Evolutionary conservation across 2,113 vertebrate genomes (phyloP), one percentile per base, ranked within the genome.

Genomic region (Bothrops jararaca): DNA sequence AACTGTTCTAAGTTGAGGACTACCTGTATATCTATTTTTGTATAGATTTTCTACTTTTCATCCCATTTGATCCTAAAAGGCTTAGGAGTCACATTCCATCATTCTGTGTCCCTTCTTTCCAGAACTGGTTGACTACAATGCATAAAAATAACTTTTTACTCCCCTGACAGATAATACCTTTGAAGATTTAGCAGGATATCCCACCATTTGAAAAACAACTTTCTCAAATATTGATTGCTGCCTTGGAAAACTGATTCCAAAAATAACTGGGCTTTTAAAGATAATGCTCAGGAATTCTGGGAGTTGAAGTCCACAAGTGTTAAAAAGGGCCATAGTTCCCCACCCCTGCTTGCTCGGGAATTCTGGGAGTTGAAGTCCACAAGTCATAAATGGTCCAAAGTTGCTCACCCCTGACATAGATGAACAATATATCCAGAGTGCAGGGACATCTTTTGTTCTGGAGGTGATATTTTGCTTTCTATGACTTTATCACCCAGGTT

Each of bases 131-230:
- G 45, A 93, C 18, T 7, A 12, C 24, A 48, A 56, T 58, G 58
- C 85, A 93, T 9, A 52, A 92, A 50, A 92, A 90, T 56, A 85
- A 9, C 86, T 45, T 52, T 56, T 0, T 88, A 54, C 98, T 97
- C 96, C 99, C 99, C 98, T 99, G 97, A 98, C 98, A 95, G 98
- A 97, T 94, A 98, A 93, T 94, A 99, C 97, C 95, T 98, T 98
- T 96, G 98, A 99, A 95, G 99, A 99, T 94, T 97, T 97, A 58
- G 97, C 96, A 91, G 93, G 94, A 96, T 99, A 99, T 29, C 96
- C 97, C 3, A 98, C 98, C 94, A 99, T 98, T 69, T 97, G 97
- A 90, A 95, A 94, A 54, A 94, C 85, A 60, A 96, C 98, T 95
- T 98, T 98, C 94, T 98, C 98, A 96, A 99, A 97, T 94, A 96